phyloP scores from a whole-genome alignment of 2,797 vertebrate species.

The Cryptoblepharus egeriae region DNA sequence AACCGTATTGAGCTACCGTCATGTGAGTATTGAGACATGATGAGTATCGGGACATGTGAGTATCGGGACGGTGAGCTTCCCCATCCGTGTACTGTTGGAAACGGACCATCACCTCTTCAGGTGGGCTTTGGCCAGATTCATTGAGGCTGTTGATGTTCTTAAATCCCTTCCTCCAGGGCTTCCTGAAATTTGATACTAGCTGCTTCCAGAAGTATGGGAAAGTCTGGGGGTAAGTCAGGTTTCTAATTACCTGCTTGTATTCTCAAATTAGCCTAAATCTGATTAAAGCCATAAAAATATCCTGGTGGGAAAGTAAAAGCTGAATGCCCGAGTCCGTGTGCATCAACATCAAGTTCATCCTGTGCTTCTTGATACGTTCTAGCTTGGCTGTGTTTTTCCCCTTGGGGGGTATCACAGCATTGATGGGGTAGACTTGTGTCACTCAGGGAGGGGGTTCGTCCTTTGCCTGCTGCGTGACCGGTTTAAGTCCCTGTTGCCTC shows the following conservation, averaged over 20 bases:
- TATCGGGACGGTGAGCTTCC: neutral
- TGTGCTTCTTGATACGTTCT: too few relatives aligned
- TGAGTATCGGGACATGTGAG: too few relatives aligned
- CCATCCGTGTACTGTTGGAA: too few relatives aligned
- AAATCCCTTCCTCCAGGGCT: constrained; percentile 54
- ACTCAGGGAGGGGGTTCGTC: too few relatives aligned
- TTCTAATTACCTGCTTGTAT: neutral
- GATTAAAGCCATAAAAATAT: too few relatives aligned
- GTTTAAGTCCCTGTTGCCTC: too few relatives aligned
- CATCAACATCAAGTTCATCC: too few relatives aligned
- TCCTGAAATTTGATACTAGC: constrained; percentile 3
- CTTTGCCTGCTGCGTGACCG: too few relatives aligned
- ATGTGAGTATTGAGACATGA: constrained; percentile 73
- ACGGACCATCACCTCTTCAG: neutral
- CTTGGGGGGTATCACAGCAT: too few relatives aligned
- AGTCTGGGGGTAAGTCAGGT: constrained; percentile 68
- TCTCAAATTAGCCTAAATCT: neutral
- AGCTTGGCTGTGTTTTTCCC: too few relatives aligned
- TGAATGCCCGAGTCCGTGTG: too few relatives aligned
- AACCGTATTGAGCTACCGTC: constrained; percentile 62
- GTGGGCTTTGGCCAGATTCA: neutral
- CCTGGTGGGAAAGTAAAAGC: accelerated
- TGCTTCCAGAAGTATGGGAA: constrained; percentile 66
- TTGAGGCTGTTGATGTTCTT: neutral
- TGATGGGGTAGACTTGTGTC: too few relatives aligned